A percentile compares a stretch with the other conserved stretches of the same genome.
These are phyloP conservation scores for Pollenia amentaria DNA, from an alignment of 2,888 invertebrate genomes.

Conservation along the genomic window DNA sequence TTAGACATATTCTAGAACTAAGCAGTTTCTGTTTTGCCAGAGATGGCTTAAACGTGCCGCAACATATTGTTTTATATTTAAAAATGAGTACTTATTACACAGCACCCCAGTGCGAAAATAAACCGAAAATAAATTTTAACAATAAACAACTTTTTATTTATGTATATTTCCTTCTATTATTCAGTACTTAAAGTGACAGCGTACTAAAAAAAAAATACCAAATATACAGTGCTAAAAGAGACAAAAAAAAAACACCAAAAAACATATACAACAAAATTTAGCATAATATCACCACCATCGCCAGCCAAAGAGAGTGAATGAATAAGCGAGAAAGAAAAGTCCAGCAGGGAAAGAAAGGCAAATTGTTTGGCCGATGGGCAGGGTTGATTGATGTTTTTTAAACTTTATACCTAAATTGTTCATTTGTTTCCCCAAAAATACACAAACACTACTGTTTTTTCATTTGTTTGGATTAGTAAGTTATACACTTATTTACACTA, in stretches of 20 bases:
- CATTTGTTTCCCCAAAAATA: too few species aligned
- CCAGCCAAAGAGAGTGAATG: slow-evolving; percentile 40
- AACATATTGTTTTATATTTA: too few species aligned
- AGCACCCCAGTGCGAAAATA: too few species aligned
- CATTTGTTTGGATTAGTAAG: too few species aligned
- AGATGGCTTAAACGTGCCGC: too few species aligned
- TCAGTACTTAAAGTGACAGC: slow-evolving; percentile 53
- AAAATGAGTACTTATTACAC: too few species aligned
- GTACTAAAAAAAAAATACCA: slow-evolving; percentile 47
- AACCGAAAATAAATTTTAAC: slow-evolving; percentile 55
- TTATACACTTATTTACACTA: too few species aligned
- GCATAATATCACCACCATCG: slow-evolving; percentile 51
- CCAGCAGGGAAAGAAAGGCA: neutral
- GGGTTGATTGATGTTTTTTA: too few species aligned
- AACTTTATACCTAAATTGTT: too few species aligned
- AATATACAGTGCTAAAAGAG: neutral
- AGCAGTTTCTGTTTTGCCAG: too few species aligned
- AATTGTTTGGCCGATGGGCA: neutral
- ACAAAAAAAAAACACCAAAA: slow-evolving; percentile 3
- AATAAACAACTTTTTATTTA: slow-evolving; percentile 67
- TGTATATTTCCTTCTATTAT: slow-evolving; percentile 62
- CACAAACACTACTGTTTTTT: too few species aligned
- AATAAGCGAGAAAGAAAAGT: slow-evolving; percentile 36
- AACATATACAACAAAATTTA: slow-evolving; percentile 54
- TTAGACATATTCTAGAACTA: too few species aligned